phyloP scores from a whole-genome alignment of 2,797 vertebrate genomes.

The Chloroceryle inda region DNA sequence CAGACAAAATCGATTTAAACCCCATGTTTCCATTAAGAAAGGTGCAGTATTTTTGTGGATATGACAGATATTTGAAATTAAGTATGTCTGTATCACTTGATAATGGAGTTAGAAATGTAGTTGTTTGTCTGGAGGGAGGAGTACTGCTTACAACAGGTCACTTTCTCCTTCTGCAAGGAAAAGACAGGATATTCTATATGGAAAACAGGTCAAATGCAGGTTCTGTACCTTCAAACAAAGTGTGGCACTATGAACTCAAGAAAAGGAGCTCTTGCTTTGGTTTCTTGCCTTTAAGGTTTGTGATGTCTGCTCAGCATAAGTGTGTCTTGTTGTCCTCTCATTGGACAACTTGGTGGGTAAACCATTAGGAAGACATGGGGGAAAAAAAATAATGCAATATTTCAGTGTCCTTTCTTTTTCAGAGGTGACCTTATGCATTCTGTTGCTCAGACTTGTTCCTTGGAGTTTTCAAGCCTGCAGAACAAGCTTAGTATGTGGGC shows the following conservation, averaged over 20 bases:
- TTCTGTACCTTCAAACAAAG: neutral
- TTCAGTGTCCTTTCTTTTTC: neutral
- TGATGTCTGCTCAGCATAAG: neutral
- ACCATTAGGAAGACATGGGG: neutral
- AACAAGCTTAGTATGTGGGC: neutral
- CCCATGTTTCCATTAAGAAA: constrained; percentile 45
- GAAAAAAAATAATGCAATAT: neutral
- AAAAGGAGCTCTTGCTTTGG: neutral
- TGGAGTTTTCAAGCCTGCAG: neutral
- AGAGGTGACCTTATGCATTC: neutral
- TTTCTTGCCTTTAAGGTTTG: neutral
- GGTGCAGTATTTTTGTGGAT: neutral
- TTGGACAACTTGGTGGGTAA: neutral
- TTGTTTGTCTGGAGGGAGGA: neutral
- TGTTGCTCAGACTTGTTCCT: neutral
- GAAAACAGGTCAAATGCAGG: neutral
- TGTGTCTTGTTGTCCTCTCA: neutral
- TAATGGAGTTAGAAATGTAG: neutral
- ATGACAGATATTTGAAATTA: neutral
- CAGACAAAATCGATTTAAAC: constrained; percentile 3
- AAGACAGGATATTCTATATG: neutral
- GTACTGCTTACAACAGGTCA: neutral
- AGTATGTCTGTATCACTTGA: neutral
- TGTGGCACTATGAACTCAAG: neutral
- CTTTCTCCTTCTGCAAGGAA: neutral